A percentile compares a stretch with the other conserved stretches of the same genome.
These are phyloP conservation scores for Artibeus jamaicensis DNA, from an alignment of 2,797 vertebrate species.

Conservation along the genomic window DNA sequence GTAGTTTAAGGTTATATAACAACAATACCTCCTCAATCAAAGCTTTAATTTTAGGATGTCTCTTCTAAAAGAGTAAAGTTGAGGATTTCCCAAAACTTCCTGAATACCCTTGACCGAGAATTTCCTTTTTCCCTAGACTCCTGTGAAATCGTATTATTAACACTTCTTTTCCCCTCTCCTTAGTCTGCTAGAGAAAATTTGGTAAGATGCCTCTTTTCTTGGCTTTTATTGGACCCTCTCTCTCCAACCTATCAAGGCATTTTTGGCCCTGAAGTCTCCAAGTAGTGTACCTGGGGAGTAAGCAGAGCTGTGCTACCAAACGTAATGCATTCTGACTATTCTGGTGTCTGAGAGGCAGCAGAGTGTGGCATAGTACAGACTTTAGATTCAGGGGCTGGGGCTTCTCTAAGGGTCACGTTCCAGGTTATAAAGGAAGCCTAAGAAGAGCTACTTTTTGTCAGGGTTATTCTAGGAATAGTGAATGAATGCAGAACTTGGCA, in stretches of 20 bases:
- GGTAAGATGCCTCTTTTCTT: not conserved
- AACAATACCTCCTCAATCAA: not conserved
- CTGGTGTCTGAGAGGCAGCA: not conserved
- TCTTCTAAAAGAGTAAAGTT: not conserved
- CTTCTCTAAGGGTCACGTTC: not conserved
- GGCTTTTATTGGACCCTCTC: not conserved
- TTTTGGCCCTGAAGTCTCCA: not conserved
- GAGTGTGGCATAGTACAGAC: no score
- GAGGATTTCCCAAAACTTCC: not conserved
- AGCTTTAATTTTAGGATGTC: not conserved
- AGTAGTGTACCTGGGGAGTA: not conserved
- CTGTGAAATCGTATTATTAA: not conserved
- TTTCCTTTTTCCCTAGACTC: not conserved
- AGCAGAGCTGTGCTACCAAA: not conserved
- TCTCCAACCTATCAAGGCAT: not conserved
- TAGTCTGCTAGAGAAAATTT: not conserved
- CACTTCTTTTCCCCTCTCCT: not conserved
- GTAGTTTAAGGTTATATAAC: not conserved
- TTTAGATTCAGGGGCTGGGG: not conserved
- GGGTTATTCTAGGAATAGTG: not conserved
- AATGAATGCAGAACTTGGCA: not conserved
- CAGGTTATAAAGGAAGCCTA: not conserved
- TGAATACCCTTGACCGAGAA: not conserved
- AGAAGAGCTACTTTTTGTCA: not conserved
- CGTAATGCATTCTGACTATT: not conserved